These are phyloP conservation scores for Calameuta idolon DNA, from an alignment of 2,888 invertebrate genomes.

Conservation along the genomic window DNA sequence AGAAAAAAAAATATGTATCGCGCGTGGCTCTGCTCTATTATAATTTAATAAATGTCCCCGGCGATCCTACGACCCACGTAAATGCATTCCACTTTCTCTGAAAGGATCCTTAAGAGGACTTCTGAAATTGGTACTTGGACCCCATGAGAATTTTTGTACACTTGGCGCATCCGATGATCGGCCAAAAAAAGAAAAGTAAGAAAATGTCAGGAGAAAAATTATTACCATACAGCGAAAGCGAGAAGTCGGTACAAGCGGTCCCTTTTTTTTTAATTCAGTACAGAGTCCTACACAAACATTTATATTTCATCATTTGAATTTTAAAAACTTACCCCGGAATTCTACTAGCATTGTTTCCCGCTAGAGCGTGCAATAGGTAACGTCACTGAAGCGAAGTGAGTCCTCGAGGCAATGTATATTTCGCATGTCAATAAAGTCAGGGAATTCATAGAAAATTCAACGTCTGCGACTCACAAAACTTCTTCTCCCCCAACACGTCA, in stretches of 20 bases:
- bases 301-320: neutral
- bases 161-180: no score
- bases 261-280: no score
- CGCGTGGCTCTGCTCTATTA: conserved; percentile 33
- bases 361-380: neutral
- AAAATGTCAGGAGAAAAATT: no score
- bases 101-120: no score
- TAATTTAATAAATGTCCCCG: conserved; percentile 42
- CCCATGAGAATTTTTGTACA: no score
- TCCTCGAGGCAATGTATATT: conserved; percentile 30
- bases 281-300: no score
- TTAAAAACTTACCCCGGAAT: neutral
- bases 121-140: no score
- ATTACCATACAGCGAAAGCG: no score
- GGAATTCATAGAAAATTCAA: conserved; percentile 41
- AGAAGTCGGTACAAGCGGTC: no score
- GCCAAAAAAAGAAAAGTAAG: no score
- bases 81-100: no score
- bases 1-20: neutral
- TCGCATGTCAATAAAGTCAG: conserved; percentile 38
- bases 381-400: conserved; percentile 10
- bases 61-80: neutral
- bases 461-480: conserved; percentile 18
- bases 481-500: neutral
- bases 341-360: neutral